Conservation (phyloP, 2,797 vertebrate species). For the Muraenolepis orangiensis region DNA sequence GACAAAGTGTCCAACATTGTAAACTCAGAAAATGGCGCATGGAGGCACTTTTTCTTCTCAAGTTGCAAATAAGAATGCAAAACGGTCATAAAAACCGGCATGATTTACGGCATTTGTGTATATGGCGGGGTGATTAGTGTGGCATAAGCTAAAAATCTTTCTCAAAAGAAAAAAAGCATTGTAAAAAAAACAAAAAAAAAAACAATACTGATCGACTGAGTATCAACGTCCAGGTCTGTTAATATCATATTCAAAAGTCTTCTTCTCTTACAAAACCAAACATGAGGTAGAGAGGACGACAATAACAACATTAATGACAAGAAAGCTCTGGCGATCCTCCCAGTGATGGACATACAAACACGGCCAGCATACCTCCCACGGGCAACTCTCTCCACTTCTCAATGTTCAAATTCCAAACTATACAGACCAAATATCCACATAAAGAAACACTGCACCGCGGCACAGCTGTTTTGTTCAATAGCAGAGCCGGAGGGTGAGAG, state of each 20-base stretch:
- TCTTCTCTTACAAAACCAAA: slow-evolving; percentile 14
- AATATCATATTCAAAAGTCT: slow-evolving; percentile 8
- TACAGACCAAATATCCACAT: not conserved
- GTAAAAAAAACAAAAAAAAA: slow-evolving; percentile 15
- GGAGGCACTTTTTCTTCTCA: not conserved
- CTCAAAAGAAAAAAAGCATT: not conserved
- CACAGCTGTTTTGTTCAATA: slow-evolving; percentile 12
- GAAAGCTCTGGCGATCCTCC: slow-evolving; percentile 22
- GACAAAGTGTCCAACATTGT: not conserved
- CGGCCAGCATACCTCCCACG: slow-evolving; percentile 5
- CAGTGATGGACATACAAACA: not conserved
- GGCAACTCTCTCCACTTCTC: not conserved
- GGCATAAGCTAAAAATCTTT: not conserved
- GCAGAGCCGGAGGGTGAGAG: not conserved
- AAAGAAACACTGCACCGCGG: slow-evolving; percentile 1
- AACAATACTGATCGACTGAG: slow-evolving; percentile 4
- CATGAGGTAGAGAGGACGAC: slow-evolving; percentile 27
- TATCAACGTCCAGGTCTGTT: slow-evolving; percentile 16
- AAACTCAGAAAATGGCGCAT: not conserved
- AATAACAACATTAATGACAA: not conserved
- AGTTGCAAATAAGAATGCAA: not conserved
- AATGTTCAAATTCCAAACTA: not conserved
- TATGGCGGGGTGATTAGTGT: not conserved
- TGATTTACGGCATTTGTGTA: not conserved
- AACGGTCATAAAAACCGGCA: not conserved